phyloP scores from a whole-genome alignment of 2,888 invertebrate species.

The Calameuta filiformis region DNA sequence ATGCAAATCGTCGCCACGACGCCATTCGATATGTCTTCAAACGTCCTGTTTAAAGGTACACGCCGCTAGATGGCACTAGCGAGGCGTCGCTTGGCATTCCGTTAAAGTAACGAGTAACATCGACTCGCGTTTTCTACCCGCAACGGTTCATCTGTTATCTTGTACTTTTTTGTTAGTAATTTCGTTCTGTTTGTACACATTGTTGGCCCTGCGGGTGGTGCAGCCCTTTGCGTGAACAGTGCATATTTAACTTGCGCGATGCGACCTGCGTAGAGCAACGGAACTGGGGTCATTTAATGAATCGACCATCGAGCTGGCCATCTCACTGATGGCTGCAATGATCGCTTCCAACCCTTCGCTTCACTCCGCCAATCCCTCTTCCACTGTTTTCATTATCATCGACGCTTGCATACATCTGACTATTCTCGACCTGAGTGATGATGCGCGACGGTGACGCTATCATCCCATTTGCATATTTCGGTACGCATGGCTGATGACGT shows the following conservation, averaged over 20 bases:
- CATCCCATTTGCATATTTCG: constrained; percentile 53
- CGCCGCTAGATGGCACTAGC: background rate
- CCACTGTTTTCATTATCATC: constrained; percentile 49
- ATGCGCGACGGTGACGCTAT: constrained; percentile 35
- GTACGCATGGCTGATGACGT: constrained; percentile 36
- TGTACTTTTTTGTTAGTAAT: background rate
- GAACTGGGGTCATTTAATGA: constrained; percentile 41
- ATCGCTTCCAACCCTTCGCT: constrained; percentile 22
- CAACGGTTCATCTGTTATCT: background rate
- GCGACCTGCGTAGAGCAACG: background rate
- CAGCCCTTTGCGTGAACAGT: background rate
- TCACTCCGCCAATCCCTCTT: constrained; percentile 1
- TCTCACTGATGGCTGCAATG: constrained; percentile 49
- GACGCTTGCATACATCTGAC: constrained; percentile 15
- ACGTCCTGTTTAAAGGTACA: background rate
- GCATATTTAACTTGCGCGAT: background rate
- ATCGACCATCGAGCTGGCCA: constrained; percentile 47
- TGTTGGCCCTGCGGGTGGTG: background rate
- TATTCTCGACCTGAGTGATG: constrained; percentile 40
- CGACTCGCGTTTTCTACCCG: background rate
- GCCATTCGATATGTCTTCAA: background rate
- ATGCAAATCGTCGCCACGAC: constrained; percentile 25
- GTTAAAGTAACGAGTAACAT: background rate
- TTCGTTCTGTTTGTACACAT: background rate
- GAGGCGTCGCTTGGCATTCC: background rate